phyloP scores from a whole-genome alignment of 1,140 invertebrate species.

The Leguminivora glycinivorella region DNA sequence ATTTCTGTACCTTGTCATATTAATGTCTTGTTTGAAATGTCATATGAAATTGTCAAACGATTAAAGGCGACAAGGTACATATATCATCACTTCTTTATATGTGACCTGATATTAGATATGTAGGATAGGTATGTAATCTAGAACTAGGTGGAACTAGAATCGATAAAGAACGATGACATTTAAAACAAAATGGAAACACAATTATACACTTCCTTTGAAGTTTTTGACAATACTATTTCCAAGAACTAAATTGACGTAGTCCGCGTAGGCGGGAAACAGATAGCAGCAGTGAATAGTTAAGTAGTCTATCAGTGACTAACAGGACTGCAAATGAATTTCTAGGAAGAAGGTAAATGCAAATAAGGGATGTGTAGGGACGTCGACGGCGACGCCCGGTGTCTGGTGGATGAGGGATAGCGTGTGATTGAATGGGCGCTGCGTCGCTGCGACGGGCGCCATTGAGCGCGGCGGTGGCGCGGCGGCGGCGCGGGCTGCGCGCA shows the following conservation, averaged over 20 bases:
- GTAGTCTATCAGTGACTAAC: neutral
- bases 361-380: neutral
- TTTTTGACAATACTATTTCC: neutral
- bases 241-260: neutral
- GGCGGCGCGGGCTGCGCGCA: conserved; percentile 64
- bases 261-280: conserved; percentile 3
- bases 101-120: neutral
- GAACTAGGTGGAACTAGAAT: neutral
- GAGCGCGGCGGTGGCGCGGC: conserved; percentile 52
- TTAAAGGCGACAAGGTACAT: too few species aligned
- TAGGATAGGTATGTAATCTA: neutral
- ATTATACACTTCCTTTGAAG: neutral
- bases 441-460: neutral
- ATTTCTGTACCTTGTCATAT: too few species aligned
- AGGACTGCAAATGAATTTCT: conserved; percentile 2
- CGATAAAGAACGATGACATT: neutral
- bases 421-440: conserved; percentile 26
- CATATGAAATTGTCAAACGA: too few species aligned
- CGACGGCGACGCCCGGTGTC: neutral
- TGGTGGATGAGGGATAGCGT: neutral
- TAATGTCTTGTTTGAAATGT: too few species aligned
- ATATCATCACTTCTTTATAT: too few species aligned
- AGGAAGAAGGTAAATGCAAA: neutral
- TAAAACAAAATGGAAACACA: neutral
- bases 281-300: neutral